These are phyloP conservation scores for Caranx ignobilis DNA, from an alignment of 2,113 vertebrate species.

Conservation along the genomic window DNA sequence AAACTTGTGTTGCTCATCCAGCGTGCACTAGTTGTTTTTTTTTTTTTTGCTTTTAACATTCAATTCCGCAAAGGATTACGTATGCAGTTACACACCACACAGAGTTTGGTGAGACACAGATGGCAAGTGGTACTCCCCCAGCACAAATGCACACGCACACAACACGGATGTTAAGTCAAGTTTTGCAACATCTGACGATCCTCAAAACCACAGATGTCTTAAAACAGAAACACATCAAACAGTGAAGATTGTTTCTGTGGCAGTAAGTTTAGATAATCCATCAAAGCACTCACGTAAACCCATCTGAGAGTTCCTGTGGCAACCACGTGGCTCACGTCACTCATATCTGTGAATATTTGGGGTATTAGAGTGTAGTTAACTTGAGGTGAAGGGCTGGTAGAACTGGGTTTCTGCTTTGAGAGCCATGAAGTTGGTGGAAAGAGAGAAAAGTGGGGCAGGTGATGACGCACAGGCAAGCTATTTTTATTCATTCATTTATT, in stretches of 20 bases:
- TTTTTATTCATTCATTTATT: not conserved
- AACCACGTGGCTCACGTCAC: conserved; percentile 36
- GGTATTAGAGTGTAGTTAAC: conserved; percentile 19
- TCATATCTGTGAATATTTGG: conserved; percentile 40
- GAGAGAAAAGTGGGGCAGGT: conserved; percentile 52
- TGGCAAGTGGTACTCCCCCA: not conserved
- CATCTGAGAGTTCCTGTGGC: conserved; percentile 29
- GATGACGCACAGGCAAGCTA: conserved; percentile 56
- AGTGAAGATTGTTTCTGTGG: conserved; percentile 16
- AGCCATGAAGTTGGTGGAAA: conserved; percentile 23
- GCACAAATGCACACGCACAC: not conserved
- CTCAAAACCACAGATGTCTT: conserved; percentile 36
- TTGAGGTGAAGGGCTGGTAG: conserved; percentile 29
- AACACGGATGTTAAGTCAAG: conserved; percentile 18
- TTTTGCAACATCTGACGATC: conserved; percentile 16
- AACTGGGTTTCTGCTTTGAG: conserved; percentile 32
- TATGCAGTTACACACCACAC: conserved; percentile 28
- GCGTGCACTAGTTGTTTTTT: not conserved
- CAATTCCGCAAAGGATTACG: conserved; percentile 7
- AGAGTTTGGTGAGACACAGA: not conserved
- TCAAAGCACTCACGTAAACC: conserved; percentile 36
- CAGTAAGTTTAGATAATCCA: conserved; percentile 47
- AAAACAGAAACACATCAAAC: conserved; percentile 40
- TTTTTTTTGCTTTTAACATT: conserved; percentile 14
- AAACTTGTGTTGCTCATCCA: conserved; percentile 15